Evolutionary conservation across 2,113 vertebrate species (phyloP).

Genomic region (Poecilia latipinna): DNA sequence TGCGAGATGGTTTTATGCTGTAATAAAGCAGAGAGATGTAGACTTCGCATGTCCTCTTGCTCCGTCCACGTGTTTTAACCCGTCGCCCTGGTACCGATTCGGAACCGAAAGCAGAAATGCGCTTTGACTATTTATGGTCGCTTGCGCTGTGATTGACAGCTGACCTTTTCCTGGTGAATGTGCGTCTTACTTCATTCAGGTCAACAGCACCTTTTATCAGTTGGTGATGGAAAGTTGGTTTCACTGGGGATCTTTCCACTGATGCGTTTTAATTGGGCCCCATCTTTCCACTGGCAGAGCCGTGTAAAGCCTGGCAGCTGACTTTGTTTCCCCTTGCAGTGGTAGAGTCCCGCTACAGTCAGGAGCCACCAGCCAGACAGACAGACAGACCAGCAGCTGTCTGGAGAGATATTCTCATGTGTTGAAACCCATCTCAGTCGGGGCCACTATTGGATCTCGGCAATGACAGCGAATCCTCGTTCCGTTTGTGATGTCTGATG

Average conservation of each 20-base stretch:
- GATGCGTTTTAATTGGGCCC: slow-evolving; percentile 60
- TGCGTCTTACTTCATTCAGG: slow-evolving; percentile 14
- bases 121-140: background rate
- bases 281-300: slow-evolving; percentile 69
- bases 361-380: slow-evolving; percentile 54
- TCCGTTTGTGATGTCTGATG: slow-evolving; percentile 31
- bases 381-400: slow-evolving; percentile 64
- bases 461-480: slow-evolving; percentile 45
- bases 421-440: slow-evolving; percentile 44
- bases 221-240: slow-evolving; percentile 29
- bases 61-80: background rate
- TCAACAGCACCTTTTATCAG: slow-evolving; percentile 54
- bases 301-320: slow-evolving; percentile 63
- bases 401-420: slow-evolving; percentile 53
- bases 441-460: slow-evolving; percentile 41
- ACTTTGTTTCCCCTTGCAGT: slow-evolving; percentile 52
- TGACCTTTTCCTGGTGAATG: background rate
- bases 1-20: background rate
- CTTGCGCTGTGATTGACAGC: background rate
- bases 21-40: background rate
- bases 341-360: slow-evolving; percentile 55
- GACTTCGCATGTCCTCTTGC: background rate
- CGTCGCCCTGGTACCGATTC: background rate
- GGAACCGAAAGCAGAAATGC: background rate
- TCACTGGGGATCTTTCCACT: slow-evolving; percentile 58